phyloP scores from a whole-genome alignment of 2,113 vertebrate species.

The Trichomycterus rosablanca region DNA sequence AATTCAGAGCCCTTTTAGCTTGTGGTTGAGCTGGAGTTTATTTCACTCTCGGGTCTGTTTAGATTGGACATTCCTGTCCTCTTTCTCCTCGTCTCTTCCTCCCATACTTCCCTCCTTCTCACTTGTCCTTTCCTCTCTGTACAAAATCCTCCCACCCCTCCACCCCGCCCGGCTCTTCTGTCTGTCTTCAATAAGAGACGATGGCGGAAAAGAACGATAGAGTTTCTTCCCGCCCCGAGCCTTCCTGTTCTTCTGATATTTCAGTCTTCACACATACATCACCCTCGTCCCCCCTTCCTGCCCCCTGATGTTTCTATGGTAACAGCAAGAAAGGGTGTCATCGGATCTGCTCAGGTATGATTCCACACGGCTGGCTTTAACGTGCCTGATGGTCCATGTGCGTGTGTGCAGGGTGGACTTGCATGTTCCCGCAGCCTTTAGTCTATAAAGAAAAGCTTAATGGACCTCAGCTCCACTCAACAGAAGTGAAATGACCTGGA shows the following conservation, averaged over 20 bases:
- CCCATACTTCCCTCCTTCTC: neutral
- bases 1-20: neutral
- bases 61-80: conserved; percentile 16
- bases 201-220: conserved; percentile 33
- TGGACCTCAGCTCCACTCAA: too few species aligned
- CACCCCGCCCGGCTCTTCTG: conserved; percentile 12
- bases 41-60: conserved; percentile 21
- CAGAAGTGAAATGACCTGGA: too few species aligned
- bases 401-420: neutral
- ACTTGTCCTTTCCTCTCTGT: conserved; percentile 8
- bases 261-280: conserved; percentile 33
- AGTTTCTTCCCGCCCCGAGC: conserved; percentile 35
- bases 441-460: too few species aligned
- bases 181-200: conserved; percentile 29
- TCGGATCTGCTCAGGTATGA: conserved; percentile 27
- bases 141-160: neutral
- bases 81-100: neutral
- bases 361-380: conserved; percentile 16
- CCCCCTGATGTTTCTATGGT: conserved; percentile 38
- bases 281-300: neutral
- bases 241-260: conserved; percentile 40
- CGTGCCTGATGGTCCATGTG: neutral
- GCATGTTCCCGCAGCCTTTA: too few species aligned
- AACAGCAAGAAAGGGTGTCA: conserved; percentile 29
- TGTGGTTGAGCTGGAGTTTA: conserved; percentile 1